Base-by-base conservation (phyloP, 2,888 invertebrate genomes). In the Drosophila algonquin region DNA sequence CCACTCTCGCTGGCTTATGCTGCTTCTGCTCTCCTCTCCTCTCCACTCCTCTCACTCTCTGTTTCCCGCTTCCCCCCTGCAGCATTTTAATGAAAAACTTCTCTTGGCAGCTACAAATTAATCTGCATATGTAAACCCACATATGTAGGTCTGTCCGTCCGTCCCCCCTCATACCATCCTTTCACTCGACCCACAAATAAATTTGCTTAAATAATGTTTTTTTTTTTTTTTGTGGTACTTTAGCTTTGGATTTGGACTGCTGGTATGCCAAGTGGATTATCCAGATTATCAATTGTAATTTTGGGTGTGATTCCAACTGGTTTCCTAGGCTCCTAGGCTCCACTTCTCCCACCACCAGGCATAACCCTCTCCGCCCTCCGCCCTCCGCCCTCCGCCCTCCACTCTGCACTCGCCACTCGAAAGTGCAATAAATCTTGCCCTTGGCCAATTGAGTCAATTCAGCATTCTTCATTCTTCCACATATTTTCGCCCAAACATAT, bases 401-500 rank as follows among this genome's bases (percentile, higher is more conserved):
- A 63, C 53, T 63, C 72, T 9, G 30, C 50, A 60, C 46, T 46
- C 61, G 32, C 3, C 55, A 51, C 27, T 59, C 55, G 53, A 62
- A 71, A 71, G 73, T 87, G 80, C 81, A 79, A 90, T 90, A 91
- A 90, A 91, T 90, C 91, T 91, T 90, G 90, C 89, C 89, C 80
- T 80, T 81, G 88, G 89, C 89, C 91, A 90, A 90, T 89, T 91
- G 90, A 83, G 89, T 87, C 89, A 86, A 89, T 90, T 89, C 90
- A 90, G 86, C 89, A 76, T 40, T 40, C 40, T 40, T 40, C 59
- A 79, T 89, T 84, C 74, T 74, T 71, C 52, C 48, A 63, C 65
- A 76, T 70, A 59, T 50, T 40, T 59, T 62, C 35, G 30, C 44
- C 9, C 40, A 32, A 46, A 58, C 30, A 46, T 48, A 73, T 75